Conservation (phyloP, 1,140 invertebrate genomes). For the Cyrtorhinus lividipennis region DNA sequence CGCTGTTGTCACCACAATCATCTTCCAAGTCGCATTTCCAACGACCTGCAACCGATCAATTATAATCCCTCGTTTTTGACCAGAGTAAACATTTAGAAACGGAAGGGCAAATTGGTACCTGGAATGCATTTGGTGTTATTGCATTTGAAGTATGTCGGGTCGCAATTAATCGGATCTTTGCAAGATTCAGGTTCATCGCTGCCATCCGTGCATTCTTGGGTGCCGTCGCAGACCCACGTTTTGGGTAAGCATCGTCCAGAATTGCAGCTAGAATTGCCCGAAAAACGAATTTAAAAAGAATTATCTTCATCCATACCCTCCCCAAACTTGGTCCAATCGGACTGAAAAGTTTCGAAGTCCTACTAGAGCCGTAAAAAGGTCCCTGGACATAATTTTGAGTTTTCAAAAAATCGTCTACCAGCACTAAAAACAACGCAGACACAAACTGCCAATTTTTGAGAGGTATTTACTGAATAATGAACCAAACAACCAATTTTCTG, state of each 20-base stretch:
- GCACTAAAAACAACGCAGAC: no score
- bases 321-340: no score
- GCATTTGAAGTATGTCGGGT: constrained; percentile 67
- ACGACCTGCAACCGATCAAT: constrained; percentile 40
- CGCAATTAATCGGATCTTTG: constrained; percentile 35
- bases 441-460: no score
- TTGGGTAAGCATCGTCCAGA: constrained; percentile 62
- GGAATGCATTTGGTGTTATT: constrained; percentile 27
- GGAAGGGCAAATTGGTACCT: no score
- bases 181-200: constrained; percentile 53
- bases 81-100: no score
- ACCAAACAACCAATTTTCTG: no score
- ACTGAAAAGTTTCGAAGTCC: no score
- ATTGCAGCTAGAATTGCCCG: constrained; percentile 32
- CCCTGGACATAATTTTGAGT: no score
- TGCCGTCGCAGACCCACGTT: constrained; percentile 67
- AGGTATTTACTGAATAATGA: no score
- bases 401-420: no score
- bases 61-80: not conserved
- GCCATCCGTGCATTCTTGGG: constrained; percentile 48
- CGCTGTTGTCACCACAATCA: constrained; percentile 32
- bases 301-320: no score
- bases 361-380: no score
- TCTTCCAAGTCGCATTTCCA: constrained; percentile 48
- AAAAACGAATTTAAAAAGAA: not conserved